Evolutionary conservation across 2,797 vertebrate genomes (phyloP).

Genomic region (Pseudomugil tenellus): DNA sequence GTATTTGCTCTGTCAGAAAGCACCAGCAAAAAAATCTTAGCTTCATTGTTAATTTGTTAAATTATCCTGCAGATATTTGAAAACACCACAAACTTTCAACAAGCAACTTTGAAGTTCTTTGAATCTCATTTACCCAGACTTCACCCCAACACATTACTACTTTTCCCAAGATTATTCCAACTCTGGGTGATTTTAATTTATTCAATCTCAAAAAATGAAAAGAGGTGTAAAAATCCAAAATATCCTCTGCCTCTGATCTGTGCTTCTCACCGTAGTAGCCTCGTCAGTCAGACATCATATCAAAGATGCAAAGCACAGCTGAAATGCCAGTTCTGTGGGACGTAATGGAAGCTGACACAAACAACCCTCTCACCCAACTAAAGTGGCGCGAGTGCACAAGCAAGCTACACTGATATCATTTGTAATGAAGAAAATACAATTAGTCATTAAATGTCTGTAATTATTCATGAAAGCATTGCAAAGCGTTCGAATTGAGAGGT

Average conservation of each 20-base stretch:
- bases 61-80: not conserved
- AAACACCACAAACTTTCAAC: not conserved
- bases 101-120: not conserved
- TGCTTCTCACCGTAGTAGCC: conserved; percentile 16
- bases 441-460: conserved; percentile 64
- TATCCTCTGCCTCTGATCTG: conserved; percentile 21
- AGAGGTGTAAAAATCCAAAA: conserved; percentile 11
- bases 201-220: conserved; percentile 44
- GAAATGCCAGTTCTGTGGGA: conserved; percentile 37
- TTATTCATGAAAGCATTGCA: conserved; percentile 64
- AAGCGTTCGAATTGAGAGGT: conserved; percentile 50
- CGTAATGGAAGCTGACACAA: conserved; percentile 50
- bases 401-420: conserved; percentile 49
- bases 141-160: conserved; percentile 31
- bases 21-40: not conserved
- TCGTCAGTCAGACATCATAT: conserved; percentile 12
- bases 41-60: not conserved
- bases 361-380: conserved; percentile 43
- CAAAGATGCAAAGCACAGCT: conserved; percentile 37
- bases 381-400: conserved; percentile 38
- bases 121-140: conserved; percentile 22
- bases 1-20: not conserved
- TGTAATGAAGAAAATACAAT: conserved; percentile 66
- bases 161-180: conserved; percentile 40
- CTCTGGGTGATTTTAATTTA: conserved; percentile 40